Evolutionary conservation across 2,797 vertebrate species (phyloP), one percentile per base, ranked within the genome.

Genomic region (Hybognathus amarus): DNA sequence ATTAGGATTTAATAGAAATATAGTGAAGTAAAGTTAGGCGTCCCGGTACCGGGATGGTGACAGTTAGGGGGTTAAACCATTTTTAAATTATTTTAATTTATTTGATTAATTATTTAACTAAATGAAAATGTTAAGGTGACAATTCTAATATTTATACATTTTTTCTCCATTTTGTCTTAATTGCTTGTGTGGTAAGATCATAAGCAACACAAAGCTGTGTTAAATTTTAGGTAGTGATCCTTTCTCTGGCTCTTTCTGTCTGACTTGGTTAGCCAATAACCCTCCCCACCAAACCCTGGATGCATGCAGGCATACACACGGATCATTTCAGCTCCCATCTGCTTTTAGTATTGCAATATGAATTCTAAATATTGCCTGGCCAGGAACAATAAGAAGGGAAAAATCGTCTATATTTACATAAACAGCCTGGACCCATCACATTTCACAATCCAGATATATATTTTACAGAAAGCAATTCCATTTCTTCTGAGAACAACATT

Each of bases 271-370:
- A 40, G 36, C 36, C 54, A 76, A 27, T 76, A 61, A 76, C 47
- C 22, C n/a, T 36, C 47, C 15, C 42, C 54, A 17, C 13, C 56
- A 64, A 73, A 71, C 10, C 5, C 30, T 73, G 38, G 56, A 42
- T 56, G 47, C 36, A 77, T 61, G 59, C 59, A 83, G 70, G 24
- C 78, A 82, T 83, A 77, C 81, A 83, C 69, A 74, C 24, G 42
- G 36, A 69, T 85, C 76, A 85, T 77, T 83, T 87, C 83, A 85
- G 85, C 77, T 80, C 47, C 67, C 80, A 63, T 83, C 81, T 85
- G 56, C 84, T 80, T 88, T 77, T 84, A 82, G 73, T 27, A 54
- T 68, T 77, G 68, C 83, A 83, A 89, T 87, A 83, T 88, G 80
- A 87, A 87, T 85, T 87, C 54, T 71, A 76, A 85, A 82, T 80